Conservation (phyloP, 2,113 vertebrate species). For the Zosterops lateralis region DNA sequence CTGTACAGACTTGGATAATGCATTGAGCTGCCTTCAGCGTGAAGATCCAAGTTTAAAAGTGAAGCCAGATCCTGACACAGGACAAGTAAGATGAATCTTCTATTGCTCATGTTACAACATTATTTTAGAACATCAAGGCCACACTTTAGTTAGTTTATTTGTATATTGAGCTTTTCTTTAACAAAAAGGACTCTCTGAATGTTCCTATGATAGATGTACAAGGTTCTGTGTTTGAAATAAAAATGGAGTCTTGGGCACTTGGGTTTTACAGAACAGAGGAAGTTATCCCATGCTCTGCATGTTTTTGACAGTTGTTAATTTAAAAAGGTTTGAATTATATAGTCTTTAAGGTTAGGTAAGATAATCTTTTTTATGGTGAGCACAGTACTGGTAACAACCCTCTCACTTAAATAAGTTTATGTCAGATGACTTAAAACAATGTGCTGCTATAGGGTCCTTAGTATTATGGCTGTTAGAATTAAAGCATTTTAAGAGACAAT, state of each 20-base stretch:
- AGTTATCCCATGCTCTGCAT: background rate
- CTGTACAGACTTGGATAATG: conserved; percentile 87
- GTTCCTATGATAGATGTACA: background rate
- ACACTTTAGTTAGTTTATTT: background rate
- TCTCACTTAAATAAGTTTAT: background rate
- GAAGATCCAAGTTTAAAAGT: conserved; percentile 92
- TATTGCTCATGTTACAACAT: background rate
- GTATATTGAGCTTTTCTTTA: background rate
- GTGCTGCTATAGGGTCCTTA: background rate
- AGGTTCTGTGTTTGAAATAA: background rate
- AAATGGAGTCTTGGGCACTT: background rate
- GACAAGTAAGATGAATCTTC: conserved; percentile 71
- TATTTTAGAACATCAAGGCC: background rate
- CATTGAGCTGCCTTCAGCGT: conserved; percentile 88
- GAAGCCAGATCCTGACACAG: conserved; percentile 79
- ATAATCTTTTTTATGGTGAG: background rate
- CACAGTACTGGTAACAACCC: background rate
- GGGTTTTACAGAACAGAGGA: background rate
- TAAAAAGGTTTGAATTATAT: background rate
- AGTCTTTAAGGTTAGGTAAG: background rate
- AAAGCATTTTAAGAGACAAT: background rate
- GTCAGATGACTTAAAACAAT: background rate
- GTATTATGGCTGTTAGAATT: background rate
- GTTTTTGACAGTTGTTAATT: background rate
- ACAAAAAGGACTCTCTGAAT: background rate